Base-by-base conservation (phyloP, 2,113 vertebrate genomes). In the Struthidea cinerea region DNA sequence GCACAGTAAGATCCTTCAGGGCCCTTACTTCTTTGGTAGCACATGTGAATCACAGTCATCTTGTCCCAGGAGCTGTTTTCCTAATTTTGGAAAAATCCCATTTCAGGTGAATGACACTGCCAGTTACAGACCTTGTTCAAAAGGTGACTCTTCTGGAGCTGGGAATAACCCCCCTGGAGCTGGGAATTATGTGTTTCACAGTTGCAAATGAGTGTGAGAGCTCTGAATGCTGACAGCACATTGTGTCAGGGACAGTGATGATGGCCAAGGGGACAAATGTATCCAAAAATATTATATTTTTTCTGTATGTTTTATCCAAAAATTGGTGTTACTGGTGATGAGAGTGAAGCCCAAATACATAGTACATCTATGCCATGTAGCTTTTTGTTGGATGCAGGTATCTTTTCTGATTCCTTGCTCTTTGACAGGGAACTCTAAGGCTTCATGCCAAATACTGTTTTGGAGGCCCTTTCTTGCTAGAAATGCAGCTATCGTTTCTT, bases 141-240 rank as follows among this genome's bases (percentile, higher is more conserved):
- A 64, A 19, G 55, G 19, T 0, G 0, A 10, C 50, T 39, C 50
- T 56, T 47, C 23, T 0, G 2, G 60, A 57, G n/a, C 41, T 46
- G 33, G 50, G 39, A 64, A 63, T 42, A 35, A 76, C 42, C 56
- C 17, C 8, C 49, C 33, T 53, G 33, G 70, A 84, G 23, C 57
- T 52, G 32, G 9, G 11, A 20, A n/a, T n/a, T n/a, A 35, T 2
- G 22, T 4, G 0, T 86, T 84, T 69, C n/a, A 42, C 63, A 80
- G 46, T 44, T 69, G 24, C 42, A 55, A 44, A 37, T 37, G 28
- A 52, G n/a, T 33, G 11, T 22, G 49, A 60, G 57, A 64, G 19
- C 37, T 65, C 59, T 79, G 32, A 74, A 37, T 16, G 1, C 13
- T 75, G 52, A 17, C 32, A 61, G 15, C 39, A 37, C 13, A 6